Percentiles rank a stretch among this genome's conserved stretches.
Evolutionary conservation across 2,888 invertebrate genomes (phyloP).

Genomic region (Graphium colonna): DNA sequence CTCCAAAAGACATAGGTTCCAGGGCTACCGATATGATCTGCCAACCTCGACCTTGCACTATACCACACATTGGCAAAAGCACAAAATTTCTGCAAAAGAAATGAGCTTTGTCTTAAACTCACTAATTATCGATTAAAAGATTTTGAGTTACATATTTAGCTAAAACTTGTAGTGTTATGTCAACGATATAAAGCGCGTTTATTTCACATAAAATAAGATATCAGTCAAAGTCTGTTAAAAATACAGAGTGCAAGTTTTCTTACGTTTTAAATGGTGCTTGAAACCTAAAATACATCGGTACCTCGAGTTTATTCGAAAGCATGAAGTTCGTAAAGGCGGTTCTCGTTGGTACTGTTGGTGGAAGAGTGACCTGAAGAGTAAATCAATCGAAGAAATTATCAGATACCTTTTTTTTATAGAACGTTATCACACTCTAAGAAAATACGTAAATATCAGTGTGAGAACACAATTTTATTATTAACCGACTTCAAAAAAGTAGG

Average conservation of each 20-base stretch:
- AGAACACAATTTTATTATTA: too few species aligned
- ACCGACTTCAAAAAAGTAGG: too few species aligned
- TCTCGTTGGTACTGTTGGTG: conserved; percentile 68
- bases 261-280: conserved; percentile 58
- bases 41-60: conserved; percentile 64
- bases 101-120: background rate
- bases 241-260: conserved; percentile 30
- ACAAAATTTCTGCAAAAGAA: conserved; percentile 52
- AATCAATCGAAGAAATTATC: too few species aligned
- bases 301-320: conserved; percentile 62
- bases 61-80: conserved; percentile 68
- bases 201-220: too few species aligned
- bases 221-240: too few species aligned
- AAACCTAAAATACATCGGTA: conserved; percentile 66
- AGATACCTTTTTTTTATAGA: too few species aligned
- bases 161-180: background rate
- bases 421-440: too few species aligned
- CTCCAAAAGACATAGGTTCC: conserved; percentile 59
- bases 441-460: too few species aligned
- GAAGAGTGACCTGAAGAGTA: conserved; percentile 63
- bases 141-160: too few species aligned
- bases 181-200: too few species aligned
- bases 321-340: conserved; percentile 66
- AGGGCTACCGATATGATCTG: conserved; percentile 69
- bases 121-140: too few species aligned